Evolutionary conservation across 2,888 invertebrate genomes (phyloP), one percentile per base, ranked within the genome.

Genomic region (Nesidiocoris tenuis): DNA sequence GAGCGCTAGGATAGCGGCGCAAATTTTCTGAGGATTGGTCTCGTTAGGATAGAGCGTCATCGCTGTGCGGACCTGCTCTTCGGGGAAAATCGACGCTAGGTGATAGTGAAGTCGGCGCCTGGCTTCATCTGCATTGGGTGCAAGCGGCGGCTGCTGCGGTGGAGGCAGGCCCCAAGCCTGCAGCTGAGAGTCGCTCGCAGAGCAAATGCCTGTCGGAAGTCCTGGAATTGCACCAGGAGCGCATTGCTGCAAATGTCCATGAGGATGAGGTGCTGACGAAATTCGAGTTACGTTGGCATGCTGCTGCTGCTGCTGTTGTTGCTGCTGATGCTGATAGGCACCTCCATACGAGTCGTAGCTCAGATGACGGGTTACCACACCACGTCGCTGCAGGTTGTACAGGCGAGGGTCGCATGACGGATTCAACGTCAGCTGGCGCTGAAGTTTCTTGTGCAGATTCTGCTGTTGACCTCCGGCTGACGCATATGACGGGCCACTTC

Each of bases 31-130:
- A 9, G 96, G 91, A 84, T 95, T 92, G 22, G 91, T 93, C 83
- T 95, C 95, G 66, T 94, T 92, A 0, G 96, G 96, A 84, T 93
- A 90, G 79, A 91, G 86, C 78, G 91, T 89, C 93, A 98, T 94
- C 0, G 93, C 96, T 70, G 90, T 89, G 70, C 89, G 88, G n/a
- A 97, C 96, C 82, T 94, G 92, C 79, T 92, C 90, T 82, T 94
- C 93, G 0, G 95, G 95, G 84, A 98, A 98, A 76, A 97, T 90
- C 72, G 92, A 92, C n/a, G 93, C 90, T 79, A 98, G 85, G 84
- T 96, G 95, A 84, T 91, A 95, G 83, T 93, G 94, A 82, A 96
- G 85, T 80, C 90, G 88, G 24, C 91, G 87, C 0, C 95, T 87
- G 19, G 90, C 90, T 81, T 94, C 94, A 75, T 88, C 86, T 3